phyloP scores from a whole-genome alignment of 2,888 invertebrate genomes.

The Melikaiella ostensackeni region DNA sequence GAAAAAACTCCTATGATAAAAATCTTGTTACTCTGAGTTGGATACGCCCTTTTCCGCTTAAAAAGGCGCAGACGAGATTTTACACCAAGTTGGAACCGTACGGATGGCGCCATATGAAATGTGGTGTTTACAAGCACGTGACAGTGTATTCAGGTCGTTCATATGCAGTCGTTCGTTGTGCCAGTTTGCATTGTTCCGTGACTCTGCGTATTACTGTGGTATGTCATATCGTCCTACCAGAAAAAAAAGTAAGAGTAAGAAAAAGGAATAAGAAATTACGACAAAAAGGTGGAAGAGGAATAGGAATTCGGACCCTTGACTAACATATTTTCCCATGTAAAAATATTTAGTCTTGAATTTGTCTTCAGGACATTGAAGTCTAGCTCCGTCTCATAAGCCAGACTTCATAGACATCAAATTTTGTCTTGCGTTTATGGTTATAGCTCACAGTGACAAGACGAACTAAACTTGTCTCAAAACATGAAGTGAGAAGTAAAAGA shows the following conservation, averaged over 20 bases:
- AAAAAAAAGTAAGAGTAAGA: not conserved
- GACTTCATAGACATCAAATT: too few species aligned
- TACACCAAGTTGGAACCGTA: constrained; percentile 17
- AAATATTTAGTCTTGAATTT: too few species aligned
- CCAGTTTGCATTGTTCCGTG: constrained; percentile 33
- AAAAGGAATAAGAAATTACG: constrained; percentile 21
- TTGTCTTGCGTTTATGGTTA: too few species aligned
- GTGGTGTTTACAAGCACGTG: constrained; percentile 22
- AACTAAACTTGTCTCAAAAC: too few species aligned
- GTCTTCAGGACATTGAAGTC: too few species aligned
- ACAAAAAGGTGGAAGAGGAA: constrained; percentile 25
- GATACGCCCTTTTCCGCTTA: not conserved
- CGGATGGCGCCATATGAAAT: constrained; percentile 24
- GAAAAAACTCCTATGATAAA: not conserved
- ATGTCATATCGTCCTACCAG: constrained; percentile 20
- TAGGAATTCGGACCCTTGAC: not conserved
- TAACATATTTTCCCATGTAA: too few species aligned
- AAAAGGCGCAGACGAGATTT: constrained; percentile 11
- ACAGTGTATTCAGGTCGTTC: constrained; percentile 27
- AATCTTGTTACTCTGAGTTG: constrained; percentile 1
- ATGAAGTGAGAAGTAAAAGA: too few species aligned
- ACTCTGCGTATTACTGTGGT: constrained; percentile 2
- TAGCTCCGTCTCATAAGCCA: too few species aligned
- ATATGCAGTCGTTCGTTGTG: constrained; percentile 34
- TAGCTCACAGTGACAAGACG: too few species aligned